Percentiles rank a stretch among this genome's conserved stretches.
Conservation (phyloP, 2,888 invertebrate genomes). For the Sarcophaga rosellei region DNA sequence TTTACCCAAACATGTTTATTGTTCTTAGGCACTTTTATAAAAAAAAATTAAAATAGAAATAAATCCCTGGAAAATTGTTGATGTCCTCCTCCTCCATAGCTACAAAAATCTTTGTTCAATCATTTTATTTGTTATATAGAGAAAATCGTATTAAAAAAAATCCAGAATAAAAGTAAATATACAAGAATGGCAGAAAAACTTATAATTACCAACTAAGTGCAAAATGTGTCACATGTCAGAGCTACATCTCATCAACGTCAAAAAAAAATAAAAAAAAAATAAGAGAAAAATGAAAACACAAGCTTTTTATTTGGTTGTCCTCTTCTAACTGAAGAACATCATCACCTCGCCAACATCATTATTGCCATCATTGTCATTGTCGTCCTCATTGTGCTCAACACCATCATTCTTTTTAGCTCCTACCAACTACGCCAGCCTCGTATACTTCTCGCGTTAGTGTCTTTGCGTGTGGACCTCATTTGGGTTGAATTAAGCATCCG, state of each 20-base stretch:
- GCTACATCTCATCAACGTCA: constrained; percentile 64
- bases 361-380: constrained; percentile 2
- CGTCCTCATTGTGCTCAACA: neutral
- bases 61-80: neutral
- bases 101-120: constrained; percentile 1
- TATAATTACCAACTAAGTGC: constrained; percentile 65
- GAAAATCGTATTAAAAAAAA: constrained; percentile 20
- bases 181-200: constrained; percentile 36
- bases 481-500: neutral
- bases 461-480: neutral
- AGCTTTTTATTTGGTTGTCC: constrained; percentile 35
- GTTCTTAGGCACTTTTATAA: constrained; percentile 1
- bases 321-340: constrained; percentile 23
- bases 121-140: constrained; percentile 2
- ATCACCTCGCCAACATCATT: constrained; percentile 26
- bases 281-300: constrained; percentile 36
- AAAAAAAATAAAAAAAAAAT: constrained; percentile 41
- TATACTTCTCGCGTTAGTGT: too few species aligned
- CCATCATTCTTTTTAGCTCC: neutral
- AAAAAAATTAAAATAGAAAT: neutral
- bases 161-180: neutral
- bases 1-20: constrained; percentile 18
- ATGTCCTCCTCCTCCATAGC: constrained; percentile 13
- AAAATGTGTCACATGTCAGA: constrained; percentile 67
- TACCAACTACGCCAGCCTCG: neutral